Evolutionary conservation across 2,113 vertebrate genomes (phyloP), one percentile per base, ranked within the genome.

Genomic region (Anhinga anhinga): DNA sequence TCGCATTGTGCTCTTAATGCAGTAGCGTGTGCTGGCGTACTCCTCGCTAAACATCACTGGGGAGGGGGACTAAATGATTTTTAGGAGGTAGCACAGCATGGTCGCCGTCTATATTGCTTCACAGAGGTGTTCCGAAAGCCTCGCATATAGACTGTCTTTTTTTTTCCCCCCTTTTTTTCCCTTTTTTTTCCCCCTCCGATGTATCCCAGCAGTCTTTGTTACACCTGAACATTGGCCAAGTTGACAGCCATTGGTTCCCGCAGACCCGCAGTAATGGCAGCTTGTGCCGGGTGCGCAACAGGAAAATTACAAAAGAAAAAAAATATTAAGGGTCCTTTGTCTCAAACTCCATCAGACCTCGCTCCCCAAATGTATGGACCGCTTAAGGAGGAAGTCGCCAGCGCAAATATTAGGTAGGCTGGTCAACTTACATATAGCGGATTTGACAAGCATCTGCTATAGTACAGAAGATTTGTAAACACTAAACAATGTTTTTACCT

Each of bases 401-500:
- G 69, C 62, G 86, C 81, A 92, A 96, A 97, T 97, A 83, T 55
- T 97, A 98, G 98, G 97, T 98, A 90, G 96, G 97, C 97, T 34
- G 97, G 97, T 98, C 97, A 97, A 96, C 96, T 87, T 96, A 93
- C 40, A 82, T 96, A 86, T 96, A 96, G 95, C 77, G 96, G 96
- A 95, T 96, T 97, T 98, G 98, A 98, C 97, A 95, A 97, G 98
- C 97, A 98, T 98, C 97, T 98, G 98, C 95, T 98, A 95, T 90
- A 96, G 98, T 95, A 94, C 97, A 91, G 97, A 97, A 98, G 98
- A 97, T 98, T 98, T 98, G 98, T 97, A 98, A 98, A 98, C 97
- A 98, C 97, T 94, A 98, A 98, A 98, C 98, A 98, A 97, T 98
- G 97, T 98, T 98, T 98, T 98, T 98, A 98, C 98, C 97, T 98